Conservation (phyloP, 1,140 invertebrate genomes). For the Bombus huntii region DNA sequence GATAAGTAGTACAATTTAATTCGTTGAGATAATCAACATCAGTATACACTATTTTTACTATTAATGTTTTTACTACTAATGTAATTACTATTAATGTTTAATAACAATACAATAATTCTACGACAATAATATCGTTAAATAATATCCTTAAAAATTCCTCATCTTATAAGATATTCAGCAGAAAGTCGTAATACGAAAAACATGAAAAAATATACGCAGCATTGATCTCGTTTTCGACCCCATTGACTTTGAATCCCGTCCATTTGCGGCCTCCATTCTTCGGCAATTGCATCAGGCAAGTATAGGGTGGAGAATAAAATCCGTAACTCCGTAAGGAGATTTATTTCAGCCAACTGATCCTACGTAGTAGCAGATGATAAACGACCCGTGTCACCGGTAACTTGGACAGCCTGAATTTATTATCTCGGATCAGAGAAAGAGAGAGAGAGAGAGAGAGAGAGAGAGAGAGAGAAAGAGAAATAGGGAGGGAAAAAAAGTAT, state of each 20-base stretch:
- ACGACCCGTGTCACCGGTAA: slow-evolving; percentile 13
- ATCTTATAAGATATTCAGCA: not conserved
- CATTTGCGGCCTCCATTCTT: slow-evolving; percentile 20
- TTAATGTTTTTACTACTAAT: too few relatives aligned
- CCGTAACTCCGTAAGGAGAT: not conserved
- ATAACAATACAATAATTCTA: too few relatives aligned
- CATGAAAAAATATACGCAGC: not conserved
- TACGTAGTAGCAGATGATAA: slow-evolving; percentile 6
- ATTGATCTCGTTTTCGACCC: not conserved
- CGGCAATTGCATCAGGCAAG: not conserved
- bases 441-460: not conserved
- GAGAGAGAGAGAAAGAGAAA: not conserved
- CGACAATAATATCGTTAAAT: not conserved
- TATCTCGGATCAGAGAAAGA: not conserved
- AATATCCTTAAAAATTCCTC: too few relatives aligned
- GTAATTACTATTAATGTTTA: too few relatives aligned
- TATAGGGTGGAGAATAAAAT: not conserved
- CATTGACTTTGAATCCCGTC: not conserved
- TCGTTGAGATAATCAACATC: not conserved
- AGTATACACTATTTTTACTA: too few relatives aligned
- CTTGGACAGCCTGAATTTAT: slow-evolving; percentile 24
- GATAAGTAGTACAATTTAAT: too few relatives aligned
- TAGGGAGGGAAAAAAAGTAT: not conserved
- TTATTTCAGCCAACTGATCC: slow-evolving; percentile 16
- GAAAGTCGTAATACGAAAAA: not conserved